phyloP scores from a whole-genome alignment of 92 coral and sea anemone species.

The Hydrozoanthus gracilis region DNA sequence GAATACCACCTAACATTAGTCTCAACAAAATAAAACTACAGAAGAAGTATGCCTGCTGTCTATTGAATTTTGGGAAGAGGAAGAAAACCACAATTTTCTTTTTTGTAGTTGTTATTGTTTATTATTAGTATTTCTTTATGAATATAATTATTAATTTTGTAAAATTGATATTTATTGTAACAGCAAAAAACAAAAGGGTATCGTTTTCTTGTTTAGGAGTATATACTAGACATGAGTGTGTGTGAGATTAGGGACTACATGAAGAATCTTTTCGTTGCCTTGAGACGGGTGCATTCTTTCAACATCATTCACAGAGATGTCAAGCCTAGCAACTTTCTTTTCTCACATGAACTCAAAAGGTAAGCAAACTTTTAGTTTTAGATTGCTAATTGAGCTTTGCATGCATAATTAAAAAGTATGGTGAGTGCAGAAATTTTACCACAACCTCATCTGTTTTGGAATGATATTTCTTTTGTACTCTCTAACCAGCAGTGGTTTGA shows the following conservation, averaged over 20 bases:
- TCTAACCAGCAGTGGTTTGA: too few relatives aligned
- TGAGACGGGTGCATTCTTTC: slow-evolving; percentile 87
- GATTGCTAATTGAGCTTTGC: too few relatives aligned
- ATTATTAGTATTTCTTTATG: too few relatives aligned
- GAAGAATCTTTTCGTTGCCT: slow-evolving; percentile 93
- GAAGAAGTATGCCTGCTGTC: too few relatives aligned
- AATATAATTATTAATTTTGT: neutral
- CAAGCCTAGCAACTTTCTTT: slow-evolving; percentile 95
- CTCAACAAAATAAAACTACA: too few relatives aligned
- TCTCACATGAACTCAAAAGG: slow-evolving; percentile 83
- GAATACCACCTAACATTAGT: too few relatives aligned
- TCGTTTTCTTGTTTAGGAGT: slow-evolving; percentile 68
- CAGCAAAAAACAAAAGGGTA: too few relatives aligned
- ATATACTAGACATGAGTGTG: slow-evolving; percentile 83
- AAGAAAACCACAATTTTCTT: too few relatives aligned
- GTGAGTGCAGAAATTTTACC: neutral
- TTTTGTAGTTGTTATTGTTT: too few relatives aligned
- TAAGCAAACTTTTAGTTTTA: slow-evolving; percentile 18
- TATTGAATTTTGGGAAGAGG: too few relatives aligned
- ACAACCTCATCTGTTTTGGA: too few relatives aligned
- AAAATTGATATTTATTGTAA: neutral
- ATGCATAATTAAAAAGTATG: neutral
- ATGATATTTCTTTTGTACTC: too few relatives aligned
- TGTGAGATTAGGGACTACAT: slow-evolving; percentile 93
- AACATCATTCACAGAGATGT: slow-evolving; percentile 94